Base-by-base conservation (phyloP, 2,113 vertebrate genomes). In the Xenopus laevis region DNA sequence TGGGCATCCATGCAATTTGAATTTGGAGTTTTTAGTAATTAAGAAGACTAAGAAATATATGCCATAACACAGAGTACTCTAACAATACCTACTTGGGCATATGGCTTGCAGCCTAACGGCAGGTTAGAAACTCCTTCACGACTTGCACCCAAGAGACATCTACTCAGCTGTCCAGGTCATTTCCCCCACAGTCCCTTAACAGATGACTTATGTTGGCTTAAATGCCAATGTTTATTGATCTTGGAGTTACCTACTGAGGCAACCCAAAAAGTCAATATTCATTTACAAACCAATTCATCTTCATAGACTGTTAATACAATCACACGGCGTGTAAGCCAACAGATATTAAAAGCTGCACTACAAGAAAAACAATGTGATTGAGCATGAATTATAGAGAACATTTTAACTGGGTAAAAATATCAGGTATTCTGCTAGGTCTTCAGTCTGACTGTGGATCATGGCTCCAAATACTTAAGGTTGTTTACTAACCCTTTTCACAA, bases 191-290 rank as follows among this genome's bases (percentile, higher is more conserved):
- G 65, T 46, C 40, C 30, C 57, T 63, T 55, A 76, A 10, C 58
- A 23, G 58, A 69, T 69, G 58, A 76, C 65, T 62, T 69, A 68
- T 44, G 55, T 69, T 40, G 57, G 68, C 46, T 60, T 73, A 73
- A 73, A 73, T 73, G 66, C 68, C 72, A 68, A 76, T 63, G 46
- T 53, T 44, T 69, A 69, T 68, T 69, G 65, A 68, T 62, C 46
- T 44, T 53, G 27, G 66, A 44, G 20, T 63, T 69, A 69, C 65
- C 61, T 63, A 69, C 20, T 52, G 23, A 76, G 58, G 52, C 45
- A 60, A 68, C 27, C 55, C 33, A 55, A 55, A 60, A 60, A 60
- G 12, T 68, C 65, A 66, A 68, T 68, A 75, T 68, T 66, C 66
- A 53, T 13, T 69, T 63, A 44, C 27, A 76, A 63, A 53, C 61